Evolutionary conservation across 2,888 invertebrate species (phyloP).

Genomic region (Drepana falcataria): DNA sequence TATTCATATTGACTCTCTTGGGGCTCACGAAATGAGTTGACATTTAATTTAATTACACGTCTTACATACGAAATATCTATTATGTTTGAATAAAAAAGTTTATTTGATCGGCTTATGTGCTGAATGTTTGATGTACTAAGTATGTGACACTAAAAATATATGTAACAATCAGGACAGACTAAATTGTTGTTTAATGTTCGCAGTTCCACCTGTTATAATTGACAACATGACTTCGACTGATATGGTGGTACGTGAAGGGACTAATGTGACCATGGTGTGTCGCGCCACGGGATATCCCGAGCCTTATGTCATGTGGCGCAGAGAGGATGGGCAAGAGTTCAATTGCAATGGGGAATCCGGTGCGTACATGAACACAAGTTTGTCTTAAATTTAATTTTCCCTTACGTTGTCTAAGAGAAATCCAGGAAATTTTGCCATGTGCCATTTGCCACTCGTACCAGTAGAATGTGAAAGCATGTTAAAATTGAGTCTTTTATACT

Average conservation of each 20-base stretch:
- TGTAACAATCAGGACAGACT: too few species aligned
- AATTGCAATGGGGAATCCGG: constrained; percentile 93
- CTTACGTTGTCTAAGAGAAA: too few species aligned
- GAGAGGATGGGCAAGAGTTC: constrained; percentile 93
- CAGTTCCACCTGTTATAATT: constrained; percentile 94
- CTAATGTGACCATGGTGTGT: constrained; percentile 92
- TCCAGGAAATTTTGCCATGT: too few species aligned
- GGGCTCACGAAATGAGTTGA: constrained; percentile 2
- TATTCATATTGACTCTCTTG: constrained; percentile 1
- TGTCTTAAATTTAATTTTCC: too few species aligned
- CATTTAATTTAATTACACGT: constrained; percentile 1
- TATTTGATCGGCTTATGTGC: not conserved
- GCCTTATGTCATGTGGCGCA: constrained; percentile 95
- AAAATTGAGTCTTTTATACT: too few species aligned
- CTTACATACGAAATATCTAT: not conserved
- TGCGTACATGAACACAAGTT: constrained; percentile 37
- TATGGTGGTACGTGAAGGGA: constrained; percentile 93
- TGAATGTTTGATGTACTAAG: not conserved
- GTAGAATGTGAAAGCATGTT: too few species aligned
- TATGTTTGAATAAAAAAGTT: not conserved
- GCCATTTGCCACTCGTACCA: too few species aligned
- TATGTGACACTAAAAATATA: too few species aligned
- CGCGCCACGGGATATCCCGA: constrained; percentile 93
- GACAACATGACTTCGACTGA: constrained; percentile 94
- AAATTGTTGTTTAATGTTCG: constrained; percentile 10